Base-by-base conservation (phyloP, 2,888 invertebrate species). In the Myopa tessellatipennis region DNA sequence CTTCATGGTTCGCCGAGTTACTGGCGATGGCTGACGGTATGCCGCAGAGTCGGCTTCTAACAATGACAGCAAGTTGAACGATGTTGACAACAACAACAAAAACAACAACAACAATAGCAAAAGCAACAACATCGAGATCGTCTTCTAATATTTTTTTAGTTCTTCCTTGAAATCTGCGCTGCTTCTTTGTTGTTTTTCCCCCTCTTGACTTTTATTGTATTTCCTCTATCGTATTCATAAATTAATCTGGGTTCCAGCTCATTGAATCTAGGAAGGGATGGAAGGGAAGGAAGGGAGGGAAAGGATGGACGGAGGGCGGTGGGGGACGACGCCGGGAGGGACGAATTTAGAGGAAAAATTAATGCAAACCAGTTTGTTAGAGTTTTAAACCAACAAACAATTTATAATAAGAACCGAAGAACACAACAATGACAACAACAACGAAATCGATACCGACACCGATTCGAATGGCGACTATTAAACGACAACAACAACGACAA, bases 1-100 rank as follows among this genome's bases (percentile, higher is more conserved):
- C 68, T 68, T 75, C 75, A 60, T 18, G 68, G 58, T 68, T 69
- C 34, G 26, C n/a, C 63, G 65, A 50, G 38, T 38, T 16, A 38
- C 65, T 36, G 38, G 38, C 34, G 34, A 34, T 38, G 34, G 38
- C 36, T 34, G 65, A 8, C 16, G 65, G 10, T 8, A 34, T 16
- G 65, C 16, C 61, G 34, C 34, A 26, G 26, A 4, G 61, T 63
- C 26, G 12, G 65, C 65, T 63, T 26, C 12, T 12, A 63, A 14
- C 63, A 26, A 36, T 63, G 63, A 63, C 63, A 63, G 36, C 12
- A 38, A 65, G 12, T 65, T 65, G 36, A 65, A 65, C 34, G 34
- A 65, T 65, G 65, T 65, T 36, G 65, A 38, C 65, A 65, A 65
- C 36, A 14, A 38, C 34, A 36, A 14, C 36, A 38, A 12, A 1